A percentile compares a stretch with the other conserved stretches of the same genome.
These are phyloP conservation scores for Crotalus viridis DNA, from an alignment of 2,113 vertebrate genomes.

Conservation along the genomic window DNA sequence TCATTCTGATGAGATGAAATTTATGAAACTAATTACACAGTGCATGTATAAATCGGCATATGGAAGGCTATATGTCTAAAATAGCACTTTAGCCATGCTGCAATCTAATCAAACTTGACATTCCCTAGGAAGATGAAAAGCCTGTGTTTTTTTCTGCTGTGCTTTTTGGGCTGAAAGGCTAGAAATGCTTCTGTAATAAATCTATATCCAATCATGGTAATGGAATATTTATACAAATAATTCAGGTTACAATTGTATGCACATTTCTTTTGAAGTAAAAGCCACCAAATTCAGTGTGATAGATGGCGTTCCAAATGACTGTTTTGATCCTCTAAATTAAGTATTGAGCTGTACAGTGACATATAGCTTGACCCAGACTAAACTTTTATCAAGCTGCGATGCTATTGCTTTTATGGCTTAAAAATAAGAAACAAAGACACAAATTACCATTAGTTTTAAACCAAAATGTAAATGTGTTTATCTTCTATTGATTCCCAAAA, in stretches of 20 bases:
- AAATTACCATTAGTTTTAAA: background rate
- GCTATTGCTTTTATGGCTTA: no score
- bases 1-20: conserved; percentile 55
- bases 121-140: conserved; percentile 35
- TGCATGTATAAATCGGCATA: conserved; percentile 55
- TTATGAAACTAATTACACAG: conserved; percentile 52
- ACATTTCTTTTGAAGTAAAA: background rate
- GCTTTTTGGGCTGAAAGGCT: background rate
- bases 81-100: conserved; percentile 35
- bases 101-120: conserved; percentile 57
- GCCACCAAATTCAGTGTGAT: no score
- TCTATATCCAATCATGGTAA: conserved; percentile 41
- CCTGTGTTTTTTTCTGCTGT: conserved; percentile 15
- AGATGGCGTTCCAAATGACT: background rate
- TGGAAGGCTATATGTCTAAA: conserved; percentile 40
- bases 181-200: conserved; percentile 45
- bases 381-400: background rate
- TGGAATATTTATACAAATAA: conserved; percentile 13
- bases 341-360: background rate
- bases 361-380: background rate
- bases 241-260: background rate
- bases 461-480: background rate
- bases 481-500: background rate
- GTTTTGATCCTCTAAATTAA: background rate
- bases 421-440: background rate